Conservation (phyloP, 2,888 invertebrate species). For the Strigamia transsilvanica region DNA sequence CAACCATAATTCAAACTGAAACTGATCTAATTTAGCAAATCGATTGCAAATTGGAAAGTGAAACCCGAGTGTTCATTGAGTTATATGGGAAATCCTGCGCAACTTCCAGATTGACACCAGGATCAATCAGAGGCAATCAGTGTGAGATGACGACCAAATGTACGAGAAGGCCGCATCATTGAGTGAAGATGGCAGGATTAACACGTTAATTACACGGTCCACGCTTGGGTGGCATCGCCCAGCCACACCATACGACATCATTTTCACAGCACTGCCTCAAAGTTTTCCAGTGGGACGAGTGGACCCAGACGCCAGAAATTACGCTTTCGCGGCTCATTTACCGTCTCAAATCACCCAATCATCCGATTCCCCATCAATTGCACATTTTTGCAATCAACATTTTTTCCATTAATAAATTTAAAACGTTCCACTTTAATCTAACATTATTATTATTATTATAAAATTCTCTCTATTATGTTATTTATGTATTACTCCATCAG, state of each 20-base stretch:
- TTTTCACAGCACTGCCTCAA: slow-evolving; percentile 40
- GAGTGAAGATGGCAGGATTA: slow-evolving; percentile 27
- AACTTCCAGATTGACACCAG: neutral
- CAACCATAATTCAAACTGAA: neutral
- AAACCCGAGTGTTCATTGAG: slow-evolving; percentile 3
- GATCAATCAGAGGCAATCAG: slow-evolving; percentile 8
- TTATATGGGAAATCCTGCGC: neutral
- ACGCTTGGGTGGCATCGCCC: slow-evolving; percentile 12
- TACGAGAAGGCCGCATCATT: neutral
- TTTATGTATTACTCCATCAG: neutral
- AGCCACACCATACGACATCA: slow-evolving; percentile 23
- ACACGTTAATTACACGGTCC: slow-evolving; percentile 53
- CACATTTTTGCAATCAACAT: neutral
- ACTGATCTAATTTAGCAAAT: neutral
- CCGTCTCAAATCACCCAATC: slow-evolving; percentile 52
- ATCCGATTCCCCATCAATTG: neutral
- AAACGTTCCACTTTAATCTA: too few relatives aligned
- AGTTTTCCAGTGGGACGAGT: slow-evolving; percentile 35
- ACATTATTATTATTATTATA: too few relatives aligned
- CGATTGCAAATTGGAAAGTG: neutral
- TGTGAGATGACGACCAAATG: slow-evolving; percentile 20
- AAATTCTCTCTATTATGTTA: too few relatives aligned
- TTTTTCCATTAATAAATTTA: slow-evolving; percentile 6
- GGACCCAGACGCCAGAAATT: slow-evolving; percentile 46
- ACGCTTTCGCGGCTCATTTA: slow-evolving; percentile 52